These are phyloP conservation scores for Actinia tenebrosa DNA, from an alignment of 64 coral and sea anemone species.

Conservation along the genomic window DNA sequence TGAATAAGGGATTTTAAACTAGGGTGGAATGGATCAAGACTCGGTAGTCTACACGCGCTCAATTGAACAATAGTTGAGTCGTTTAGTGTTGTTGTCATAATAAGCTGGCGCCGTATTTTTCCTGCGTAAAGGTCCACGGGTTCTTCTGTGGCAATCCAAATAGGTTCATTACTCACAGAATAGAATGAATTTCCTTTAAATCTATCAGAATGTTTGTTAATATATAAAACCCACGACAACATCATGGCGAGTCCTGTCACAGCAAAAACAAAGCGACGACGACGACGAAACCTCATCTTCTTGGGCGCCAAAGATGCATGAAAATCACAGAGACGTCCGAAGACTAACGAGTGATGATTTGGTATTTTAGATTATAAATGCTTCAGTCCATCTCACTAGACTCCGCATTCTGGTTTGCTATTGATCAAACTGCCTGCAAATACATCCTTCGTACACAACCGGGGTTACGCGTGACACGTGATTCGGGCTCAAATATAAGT, in stretches of 20 bases:
- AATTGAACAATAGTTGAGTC: background rate
- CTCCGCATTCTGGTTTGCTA: too few relatives aligned
- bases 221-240: background rate
- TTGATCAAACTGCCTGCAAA: too few relatives aligned
- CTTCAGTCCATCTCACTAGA: too few relatives aligned
- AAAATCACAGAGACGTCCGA: too few relatives aligned
- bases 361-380: too few relatives aligned
- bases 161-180: background rate
- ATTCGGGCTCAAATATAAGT: too few relatives aligned
- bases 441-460: too few relatives aligned
- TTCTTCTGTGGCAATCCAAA: background rate
- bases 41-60: conserved; percentile 32
- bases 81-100: background rate
- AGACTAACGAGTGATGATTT: too few relatives aligned
- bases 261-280: background rate
- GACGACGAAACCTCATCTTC: background rate
- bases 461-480: too few relatives aligned
- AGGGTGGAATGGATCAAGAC: conserved; percentile 40
- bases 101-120: background rate
- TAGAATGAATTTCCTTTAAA: background rate
- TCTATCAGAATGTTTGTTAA: background rate
- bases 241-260: background rate
- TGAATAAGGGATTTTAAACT: conserved; percentile 37
- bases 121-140: background rate
- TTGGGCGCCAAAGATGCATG: too few relatives aligned